These are phyloP conservation scores for Eunapius fragilis DNA, from an alignment of 37 sponge, comb jelly and placozoan species.

Conservation along the genomic window DNA sequence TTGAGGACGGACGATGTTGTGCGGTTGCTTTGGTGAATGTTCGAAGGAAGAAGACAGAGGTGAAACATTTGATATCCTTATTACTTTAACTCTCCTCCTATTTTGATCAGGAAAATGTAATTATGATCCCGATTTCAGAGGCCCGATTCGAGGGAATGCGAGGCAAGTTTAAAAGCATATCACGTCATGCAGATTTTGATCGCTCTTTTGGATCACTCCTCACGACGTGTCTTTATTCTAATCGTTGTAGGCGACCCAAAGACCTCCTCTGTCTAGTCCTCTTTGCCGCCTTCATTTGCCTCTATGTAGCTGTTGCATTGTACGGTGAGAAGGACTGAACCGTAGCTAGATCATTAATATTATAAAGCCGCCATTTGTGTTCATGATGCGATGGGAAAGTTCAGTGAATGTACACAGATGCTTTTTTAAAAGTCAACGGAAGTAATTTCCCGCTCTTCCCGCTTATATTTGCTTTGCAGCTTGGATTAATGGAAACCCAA, in stretches of 20 bases:
- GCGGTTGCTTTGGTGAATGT: background rate
- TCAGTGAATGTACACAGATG: too few species aligned
- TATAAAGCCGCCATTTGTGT: too few species aligned
- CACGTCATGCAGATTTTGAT: too few species aligned
- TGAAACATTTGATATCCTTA: background rate
- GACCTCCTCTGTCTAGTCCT: conserved; percentile 86
- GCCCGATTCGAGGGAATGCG: conserved; percentile 74
- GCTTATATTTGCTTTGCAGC: too few species aligned
- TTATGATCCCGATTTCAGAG: conserved; percentile 84
- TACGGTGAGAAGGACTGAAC: too few species aligned
- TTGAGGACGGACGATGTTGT: background rate
- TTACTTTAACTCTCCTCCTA: background rate
- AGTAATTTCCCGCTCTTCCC: too few species aligned
- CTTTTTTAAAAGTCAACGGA: too few species aligned
- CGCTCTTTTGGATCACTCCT: too few species aligned
- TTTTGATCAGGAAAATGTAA: conserved; percentile 36
- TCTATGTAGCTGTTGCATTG: conserved; percentile 70
- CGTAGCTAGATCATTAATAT: too few species aligned
- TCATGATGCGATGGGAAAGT: too few species aligned
- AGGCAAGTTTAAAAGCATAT: conserved; percentile 35
- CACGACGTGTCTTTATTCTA: background rate
- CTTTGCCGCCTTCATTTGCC: conserved; percentile 81
- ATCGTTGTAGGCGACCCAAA: conserved; percentile 74
- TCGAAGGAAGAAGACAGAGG: background rate
- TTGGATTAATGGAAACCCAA: conserved; percentile 70